Percentiles rank a stretch among this genome's conserved stretches.
Evolutionary conservation across 2,888 invertebrate species (phyloP).

Genomic region (Orthosia gracilis): DNA sequence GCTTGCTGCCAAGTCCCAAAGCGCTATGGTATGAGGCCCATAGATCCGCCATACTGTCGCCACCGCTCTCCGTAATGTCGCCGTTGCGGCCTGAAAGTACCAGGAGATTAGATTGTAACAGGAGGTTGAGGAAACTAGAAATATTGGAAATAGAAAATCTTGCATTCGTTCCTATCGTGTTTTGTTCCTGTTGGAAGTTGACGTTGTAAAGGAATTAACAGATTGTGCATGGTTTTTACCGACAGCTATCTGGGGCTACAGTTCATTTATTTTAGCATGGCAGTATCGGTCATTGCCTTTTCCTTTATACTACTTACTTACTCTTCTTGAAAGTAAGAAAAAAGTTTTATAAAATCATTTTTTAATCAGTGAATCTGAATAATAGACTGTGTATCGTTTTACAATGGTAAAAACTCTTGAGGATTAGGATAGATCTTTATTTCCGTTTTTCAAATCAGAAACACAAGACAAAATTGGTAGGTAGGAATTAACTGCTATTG

Average conservation of each 20-base stretch:
- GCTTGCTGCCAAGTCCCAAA: constrained; percentile 92
- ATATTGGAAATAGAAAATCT: constrained; percentile 8
- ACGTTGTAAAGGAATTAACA: background rate
- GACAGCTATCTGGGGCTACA: background rate
- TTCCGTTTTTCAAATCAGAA: too few species aligned
- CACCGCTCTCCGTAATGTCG: constrained; percentile 91
- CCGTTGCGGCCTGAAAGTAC: constrained; percentile 91
- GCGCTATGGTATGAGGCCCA: constrained; percentile 97
- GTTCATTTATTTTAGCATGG: background rate
- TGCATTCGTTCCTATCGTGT: background rate
- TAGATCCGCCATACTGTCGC: constrained; percentile 95
- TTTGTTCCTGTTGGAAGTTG: background rate
- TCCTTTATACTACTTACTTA: background rate
- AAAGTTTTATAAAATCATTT: too few species aligned
- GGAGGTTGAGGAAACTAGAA: constrained; percentile 30
- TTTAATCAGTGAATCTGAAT: too few species aligned
- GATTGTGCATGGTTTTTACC: background rate
- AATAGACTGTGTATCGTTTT: too few species aligned
- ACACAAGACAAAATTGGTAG: too few species aligned
- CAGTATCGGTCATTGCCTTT: background rate
- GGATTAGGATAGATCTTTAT: too few species aligned
- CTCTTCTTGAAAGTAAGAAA: too few species aligned
- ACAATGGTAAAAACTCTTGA: too few species aligned
- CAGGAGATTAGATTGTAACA: constrained; percentile 62
- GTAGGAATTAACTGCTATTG: too few species aligned